Base-by-base conservation (phyloP, 2,888 invertebrate species). In the Ashinkailepas kermadecensis region DNA sequence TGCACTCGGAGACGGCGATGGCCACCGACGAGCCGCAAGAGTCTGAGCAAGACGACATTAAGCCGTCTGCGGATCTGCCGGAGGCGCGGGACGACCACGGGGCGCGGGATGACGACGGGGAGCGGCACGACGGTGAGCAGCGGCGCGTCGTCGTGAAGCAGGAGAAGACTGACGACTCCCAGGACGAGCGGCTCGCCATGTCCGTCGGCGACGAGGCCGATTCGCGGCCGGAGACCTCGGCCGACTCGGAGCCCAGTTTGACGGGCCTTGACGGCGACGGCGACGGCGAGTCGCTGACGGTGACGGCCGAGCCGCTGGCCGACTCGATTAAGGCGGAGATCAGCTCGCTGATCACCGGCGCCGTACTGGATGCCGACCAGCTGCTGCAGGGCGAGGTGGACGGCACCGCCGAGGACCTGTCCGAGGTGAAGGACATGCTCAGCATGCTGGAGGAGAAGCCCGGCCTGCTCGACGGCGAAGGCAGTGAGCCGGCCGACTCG, bases 401-500 rank as follows among this genome's bases (percentile, higher is more conserved):
- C 58, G 79, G 79, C 79, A 79, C 79, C 13, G 79, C 79, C 58
- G 79, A 79, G 79, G 79, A 79, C 59, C 59, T 79, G n/a, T 58
- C 58, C 23, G 79, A 79, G 79, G 79, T 79, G 23, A 79, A 79
- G 79, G 79, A 79, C 79, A 79, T 79, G 79, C 79, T 79, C 58
- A 59, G 58, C 79, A 79, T 79, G 58, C 79, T 79, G 79, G 79
- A 79, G 58, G 79, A 79, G 79, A 79, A 79, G 25, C 79, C 79
- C 13, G 79, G 25, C 23, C 79, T 79, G 23, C 79, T 79, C 23
- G 87, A 87, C 74, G 87, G 86, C 25, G 87, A 86, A 81, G 87
- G 87, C 25, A 86, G 86, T 83, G 87, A 82, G 84, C 84, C 88
- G 86, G 78, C 82, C 57, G 79, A 23, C 58, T 57, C 79, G 13